Base-by-base conservation (phyloP, 2,888 invertebrate species). In the Perizoma affinitatum region DNA sequence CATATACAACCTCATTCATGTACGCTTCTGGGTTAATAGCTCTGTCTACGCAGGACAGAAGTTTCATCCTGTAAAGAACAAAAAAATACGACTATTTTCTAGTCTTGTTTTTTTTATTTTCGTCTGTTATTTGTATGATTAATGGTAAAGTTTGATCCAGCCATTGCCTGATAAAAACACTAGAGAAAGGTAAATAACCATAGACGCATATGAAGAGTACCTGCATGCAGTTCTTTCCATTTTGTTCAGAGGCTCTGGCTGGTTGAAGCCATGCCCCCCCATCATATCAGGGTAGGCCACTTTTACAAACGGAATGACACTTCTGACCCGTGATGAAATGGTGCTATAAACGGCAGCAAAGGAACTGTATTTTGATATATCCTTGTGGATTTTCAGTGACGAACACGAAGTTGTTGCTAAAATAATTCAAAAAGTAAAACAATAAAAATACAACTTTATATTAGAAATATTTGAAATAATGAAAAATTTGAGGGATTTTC, bases 271-370 rank as follows among this genome's bases (percentile, higher is more conserved):
- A 54, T 93, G 87, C 0, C 93, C 94, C 0, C 95, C 95, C 69
- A 93, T 89, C 85, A 96, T 88, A 73, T 96, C 96, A 11, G 96
- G 96, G 80, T 95, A 96, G 0, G 96, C 95, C 5, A 96, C 93
- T 84, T 96, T 96, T 40, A 95, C 94, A 81, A 96, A 96, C 5
- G 94, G 94, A 62, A 95, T 93, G 9, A 96, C 94, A 75, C 95
- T 95, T 55, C 84, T 88, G 4, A 94, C 94, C 66, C 90, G 85
- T 43, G 94, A 94, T 0, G 94, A 93, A 63, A 95, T 87, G 6
- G 83, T 86, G 52, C 90, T 91, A 74, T 95, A 95, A 5, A 93
- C 88, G 6, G 87, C 69, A 46, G 79, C 78, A 65, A 88, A 88
- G 0, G 86, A 66, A 65, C 83, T 82, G 61, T 83, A 86, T 63